These are phyloP conservation scores for Fulica atra DNA, from an alignment of 2,113 vertebrate genomes.

Conservation along the genomic window DNA sequence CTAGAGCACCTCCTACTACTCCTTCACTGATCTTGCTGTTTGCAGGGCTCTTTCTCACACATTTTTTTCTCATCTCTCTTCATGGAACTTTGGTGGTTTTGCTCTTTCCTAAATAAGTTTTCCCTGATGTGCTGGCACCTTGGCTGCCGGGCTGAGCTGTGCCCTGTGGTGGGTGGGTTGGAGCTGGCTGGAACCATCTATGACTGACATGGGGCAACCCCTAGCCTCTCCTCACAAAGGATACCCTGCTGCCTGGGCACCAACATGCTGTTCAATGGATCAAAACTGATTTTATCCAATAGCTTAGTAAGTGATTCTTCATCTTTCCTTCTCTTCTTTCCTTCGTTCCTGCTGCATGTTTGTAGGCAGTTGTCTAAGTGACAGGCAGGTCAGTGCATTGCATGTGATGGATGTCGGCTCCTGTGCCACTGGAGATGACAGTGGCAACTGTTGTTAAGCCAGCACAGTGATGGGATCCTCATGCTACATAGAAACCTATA, in stretches of 20 bases:
- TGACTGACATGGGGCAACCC: neutral
- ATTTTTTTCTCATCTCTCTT: neutral
- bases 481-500: neutral
- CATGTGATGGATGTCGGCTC: neutral
- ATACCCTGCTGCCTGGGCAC: accelerated
- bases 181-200: accelerated
- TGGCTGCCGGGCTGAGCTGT: accelerated
- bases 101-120: neutral
- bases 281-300: neutral
- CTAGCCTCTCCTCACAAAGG: accelerated
- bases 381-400: neutral
- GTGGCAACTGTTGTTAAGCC: neutral
- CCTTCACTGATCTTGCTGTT: neutral
- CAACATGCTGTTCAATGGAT: accelerated
- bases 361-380: neutral
- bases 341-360: neutral
- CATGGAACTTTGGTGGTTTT: neutral
- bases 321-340: neutral
- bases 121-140: accelerated
- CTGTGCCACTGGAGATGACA: neutral
- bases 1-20: neutral
- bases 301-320: neutral
- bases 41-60: neutral
- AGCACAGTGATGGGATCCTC: neutral
- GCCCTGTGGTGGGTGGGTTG: neutral